phyloP scores from a whole-genome alignment of 2,888 invertebrate genomes.

The Graphium colonna region DNA sequence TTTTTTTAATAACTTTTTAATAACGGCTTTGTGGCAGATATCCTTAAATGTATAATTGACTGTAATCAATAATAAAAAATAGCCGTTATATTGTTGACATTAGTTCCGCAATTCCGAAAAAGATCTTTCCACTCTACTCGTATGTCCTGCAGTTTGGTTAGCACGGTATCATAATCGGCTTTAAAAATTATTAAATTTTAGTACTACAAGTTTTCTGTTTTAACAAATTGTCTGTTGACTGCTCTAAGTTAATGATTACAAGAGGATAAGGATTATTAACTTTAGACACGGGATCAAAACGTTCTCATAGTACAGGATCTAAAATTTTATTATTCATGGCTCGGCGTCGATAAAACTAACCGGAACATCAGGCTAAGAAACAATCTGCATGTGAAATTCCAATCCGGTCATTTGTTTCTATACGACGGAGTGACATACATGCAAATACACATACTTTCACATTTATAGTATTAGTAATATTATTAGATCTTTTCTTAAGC shows the following conservation, averaged over 20 bases:
- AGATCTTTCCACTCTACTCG: no score
- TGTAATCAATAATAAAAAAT: not conserved
- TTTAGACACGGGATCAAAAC: not conserved
- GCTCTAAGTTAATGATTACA: not conserved
- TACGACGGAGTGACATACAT: no score
- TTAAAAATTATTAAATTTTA: not conserved
- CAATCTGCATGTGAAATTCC: no score
- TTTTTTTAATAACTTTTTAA: not conserved
- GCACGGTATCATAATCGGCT: not conserved
- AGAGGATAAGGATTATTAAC: not conserved
- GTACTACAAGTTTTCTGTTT: not conserved
- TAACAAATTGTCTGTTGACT: not conserved
- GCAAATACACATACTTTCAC: no score
- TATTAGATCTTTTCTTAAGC: no score
- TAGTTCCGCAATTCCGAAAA: no score
- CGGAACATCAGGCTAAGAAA: no score
- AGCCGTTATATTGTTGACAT: not conserved
- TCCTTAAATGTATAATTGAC: not conserved
- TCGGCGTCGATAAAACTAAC: no score
- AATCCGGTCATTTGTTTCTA: no score
- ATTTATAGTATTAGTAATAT: no score
- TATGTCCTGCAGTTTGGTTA: no score
- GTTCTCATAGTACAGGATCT: not conserved
- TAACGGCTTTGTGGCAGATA: not conserved
- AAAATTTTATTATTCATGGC: not conserved